Conservation (phyloP, 1,140 invertebrate species). For the Micrasema longulum region DNA sequence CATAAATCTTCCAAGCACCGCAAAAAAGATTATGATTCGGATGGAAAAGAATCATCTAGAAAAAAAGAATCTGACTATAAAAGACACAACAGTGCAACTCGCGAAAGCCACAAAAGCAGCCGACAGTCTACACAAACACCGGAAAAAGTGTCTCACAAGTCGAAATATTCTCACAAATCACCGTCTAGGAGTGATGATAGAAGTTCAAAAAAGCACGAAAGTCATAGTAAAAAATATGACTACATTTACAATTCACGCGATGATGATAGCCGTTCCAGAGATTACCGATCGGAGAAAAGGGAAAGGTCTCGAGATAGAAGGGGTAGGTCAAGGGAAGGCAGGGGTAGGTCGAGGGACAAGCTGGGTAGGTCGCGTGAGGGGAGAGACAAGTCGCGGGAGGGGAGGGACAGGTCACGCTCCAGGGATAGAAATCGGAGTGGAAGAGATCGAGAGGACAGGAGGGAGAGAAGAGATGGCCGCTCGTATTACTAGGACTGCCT, state of each 20-base stretch:
- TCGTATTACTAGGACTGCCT: conserved; percentile 16
- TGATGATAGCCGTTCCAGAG: conserved; percentile 26
- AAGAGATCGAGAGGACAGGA: conserved; percentile 19
- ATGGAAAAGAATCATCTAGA: conserved; percentile 20
- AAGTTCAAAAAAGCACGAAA: conserved; percentile 35
- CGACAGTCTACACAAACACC: conserved; percentile 45
- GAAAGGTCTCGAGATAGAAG: conserved; percentile 48
- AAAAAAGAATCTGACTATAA: conserved; percentile 36
- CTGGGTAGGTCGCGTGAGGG: conserved; percentile 39
- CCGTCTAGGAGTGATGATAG: conserved; percentile 49
- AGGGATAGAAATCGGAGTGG: conserved; percentile 39
- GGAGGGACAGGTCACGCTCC: conserved; percentile 28
- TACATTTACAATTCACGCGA: background rate
- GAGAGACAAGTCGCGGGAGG: conserved; percentile 33
- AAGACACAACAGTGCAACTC: conserved; percentile 28
- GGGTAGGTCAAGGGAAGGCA: conserved; percentile 41
- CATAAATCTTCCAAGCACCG: conserved; percentile 34
- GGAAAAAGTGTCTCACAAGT: conserved; percentile 45
- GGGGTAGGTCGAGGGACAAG: conserved; percentile 41
- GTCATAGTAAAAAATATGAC: conserved; percentile 29
- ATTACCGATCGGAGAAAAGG: conserved; percentile 35
- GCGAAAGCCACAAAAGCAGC: conserved; percentile 45
- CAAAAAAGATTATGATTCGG: conserved; percentile 25
- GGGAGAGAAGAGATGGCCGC: conserved; percentile 35
- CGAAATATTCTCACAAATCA: conserved; percentile 45